A percentile compares a stretch with the other conserved stretches of the same genome.
Evolutionary conservation across 2,888 invertebrate species (phyloP).

Genomic region (Corythucha ciliata): DNA sequence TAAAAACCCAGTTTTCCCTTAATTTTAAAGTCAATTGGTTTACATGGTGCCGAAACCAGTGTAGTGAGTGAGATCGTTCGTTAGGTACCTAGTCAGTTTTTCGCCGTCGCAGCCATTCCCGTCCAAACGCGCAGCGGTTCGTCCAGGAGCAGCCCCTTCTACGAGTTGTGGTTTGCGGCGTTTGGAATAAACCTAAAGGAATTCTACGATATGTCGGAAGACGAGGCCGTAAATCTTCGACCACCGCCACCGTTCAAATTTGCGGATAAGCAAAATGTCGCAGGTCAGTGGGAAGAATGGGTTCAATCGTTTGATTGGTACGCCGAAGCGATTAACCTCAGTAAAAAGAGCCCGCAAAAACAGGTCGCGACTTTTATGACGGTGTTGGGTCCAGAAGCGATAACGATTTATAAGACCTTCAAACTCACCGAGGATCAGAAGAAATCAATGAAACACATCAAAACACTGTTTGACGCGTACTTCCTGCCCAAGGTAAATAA

Average conservation of each 20-base stretch:
- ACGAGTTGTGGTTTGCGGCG: slow-evolving; percentile 14
- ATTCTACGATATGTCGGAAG: slow-evolving; percentile 10
- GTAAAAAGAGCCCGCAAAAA: slow-evolving; percentile 11
- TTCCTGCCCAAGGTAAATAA: slow-evolving; percentile 6
- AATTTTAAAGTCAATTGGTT: too few species aligned
- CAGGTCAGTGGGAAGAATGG: slow-evolving; percentile 2
- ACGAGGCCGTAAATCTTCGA: slow-evolving; percentile 3
- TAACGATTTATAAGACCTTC: slow-evolving; percentile 10
- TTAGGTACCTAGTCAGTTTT: too few species aligned
- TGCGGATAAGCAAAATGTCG: neutral
- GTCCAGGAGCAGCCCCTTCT: too few species aligned
- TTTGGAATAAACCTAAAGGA: slow-evolving; percentile 6
- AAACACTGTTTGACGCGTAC: neutral
- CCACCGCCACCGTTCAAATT: slow-evolving; percentile 7
- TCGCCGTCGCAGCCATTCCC: slow-evolving; percentile 10
- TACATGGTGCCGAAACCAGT: too few species aligned
- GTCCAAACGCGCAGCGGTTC: slow-evolving; percentile 13
- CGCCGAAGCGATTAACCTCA: slow-evolving; percentile 6
- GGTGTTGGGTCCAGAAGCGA: slow-evolving; percentile 2
- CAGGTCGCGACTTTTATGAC: slow-evolving; percentile 20
- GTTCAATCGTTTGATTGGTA: slow-evolving; percentile 8
- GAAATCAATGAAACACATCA: neutral
- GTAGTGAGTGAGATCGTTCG: too few species aligned
- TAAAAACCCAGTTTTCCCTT: too few species aligned
- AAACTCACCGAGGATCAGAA: neutral